These are phyloP conservation scores for Aselliscus stoliczkanus DNA, from an alignment of 2,797 vertebrate genomes.

Conservation along the genomic window DNA sequence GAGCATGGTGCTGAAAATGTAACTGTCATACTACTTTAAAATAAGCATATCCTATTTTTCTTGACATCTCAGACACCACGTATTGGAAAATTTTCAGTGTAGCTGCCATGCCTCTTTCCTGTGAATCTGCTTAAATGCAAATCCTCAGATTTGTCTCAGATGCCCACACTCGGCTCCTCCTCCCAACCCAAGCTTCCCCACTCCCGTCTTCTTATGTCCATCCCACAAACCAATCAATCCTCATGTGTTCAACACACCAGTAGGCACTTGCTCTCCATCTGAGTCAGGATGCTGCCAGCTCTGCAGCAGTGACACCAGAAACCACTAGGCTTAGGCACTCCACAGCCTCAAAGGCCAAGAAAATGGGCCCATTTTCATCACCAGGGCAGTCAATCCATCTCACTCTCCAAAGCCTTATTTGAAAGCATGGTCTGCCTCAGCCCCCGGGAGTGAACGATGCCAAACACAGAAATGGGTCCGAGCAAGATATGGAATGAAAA, in stretches of 20 bases:
- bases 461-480: background rate
- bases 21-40: background rate
- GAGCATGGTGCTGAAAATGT: background rate
- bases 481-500: background rate
- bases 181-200: too few relatives aligned
- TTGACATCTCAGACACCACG: background rate
- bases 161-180: rapidly evolving
- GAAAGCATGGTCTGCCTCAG: background rate
- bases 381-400: background rate
- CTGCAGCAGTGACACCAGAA: background rate
- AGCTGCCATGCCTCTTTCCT: background rate
- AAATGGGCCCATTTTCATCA: background rate
- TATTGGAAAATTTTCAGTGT: background rate
- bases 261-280: background rate
- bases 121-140: background rate
- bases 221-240: background rate
- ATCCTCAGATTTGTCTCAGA: rapidly evolving
- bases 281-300: background rate
- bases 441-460: background rate
- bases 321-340: background rate
- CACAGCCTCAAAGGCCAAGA: background rate
- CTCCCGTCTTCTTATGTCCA: rapidly evolving
- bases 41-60: background rate
- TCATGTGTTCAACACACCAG: background rate
- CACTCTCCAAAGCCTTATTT: background rate